Base-by-base conservation (phyloP, 2,888 invertebrate genomes). In the Maniola hyperantus region DNA sequence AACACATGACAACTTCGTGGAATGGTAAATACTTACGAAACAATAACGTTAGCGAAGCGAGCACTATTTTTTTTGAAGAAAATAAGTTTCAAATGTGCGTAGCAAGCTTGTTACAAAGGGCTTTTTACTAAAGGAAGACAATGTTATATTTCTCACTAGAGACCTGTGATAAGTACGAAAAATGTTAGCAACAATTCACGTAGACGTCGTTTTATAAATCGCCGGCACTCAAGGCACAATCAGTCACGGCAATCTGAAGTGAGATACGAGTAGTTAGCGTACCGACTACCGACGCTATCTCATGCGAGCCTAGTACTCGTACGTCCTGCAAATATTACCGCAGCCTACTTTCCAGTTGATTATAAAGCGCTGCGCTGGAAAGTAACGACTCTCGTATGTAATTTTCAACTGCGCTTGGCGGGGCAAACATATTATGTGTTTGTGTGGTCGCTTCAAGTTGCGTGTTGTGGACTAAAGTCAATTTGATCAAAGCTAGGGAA, bases 231-330 rank as follows among this genome's bases (percentile, higher is more conserved):
- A 26, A 61, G 51, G 60, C 65, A 62, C 59, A 70, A 67, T 71
- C 68, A 68, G 66, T 71, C 70, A 69, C 59, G 64, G 62, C 68
- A 72, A 68, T 71, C 69, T 71, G 69, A 60, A 58, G 66, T 64
- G 72, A 72, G 73, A 75, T 63, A 55, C 54, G 55, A 44, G 54
- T 75, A 76, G 75, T 72, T 71, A 72, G 72, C 71, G 72, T 48
- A 42, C 69, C 69, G 73, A 73, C 74, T 54, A 39, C 69, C 65
- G 72, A 72, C 76, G 68, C 66, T 75, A 76, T 76, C 75, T 73
- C 68, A 48, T 60, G 71, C 69, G 70, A 74, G 74, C 72, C 71
- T 72, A 75, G 10, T 39, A 36, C 36, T 8, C 26, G 15, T 15
- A 46, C 48, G 50, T 26, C 6, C 74, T 70, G 71, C 71, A 71